phyloP scores from a whole-genome alignment of 35 echinoderm and acorn worm species.

The Strongylocentrotus purpuratus region DNA sequence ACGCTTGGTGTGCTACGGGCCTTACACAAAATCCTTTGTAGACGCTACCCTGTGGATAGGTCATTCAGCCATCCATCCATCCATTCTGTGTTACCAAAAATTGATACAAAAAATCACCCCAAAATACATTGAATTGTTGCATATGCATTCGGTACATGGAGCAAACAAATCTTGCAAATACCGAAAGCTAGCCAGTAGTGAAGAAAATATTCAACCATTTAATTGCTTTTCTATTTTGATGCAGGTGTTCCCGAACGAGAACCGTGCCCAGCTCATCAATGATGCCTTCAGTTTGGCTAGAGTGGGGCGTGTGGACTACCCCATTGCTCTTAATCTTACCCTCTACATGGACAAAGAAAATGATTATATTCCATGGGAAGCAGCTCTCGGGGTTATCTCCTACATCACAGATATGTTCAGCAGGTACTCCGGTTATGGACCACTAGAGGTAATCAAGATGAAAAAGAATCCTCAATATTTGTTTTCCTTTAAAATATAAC shows the following conservation, averaged over 20 bases:
- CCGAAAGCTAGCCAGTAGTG: too few species aligned
- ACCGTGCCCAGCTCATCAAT: slow-evolving; percentile 81
- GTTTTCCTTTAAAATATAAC: too few species aligned
- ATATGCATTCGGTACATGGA: too few species aligned
- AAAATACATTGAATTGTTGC: too few species aligned
- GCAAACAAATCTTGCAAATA: too few species aligned
- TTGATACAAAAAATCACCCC: too few species aligned
- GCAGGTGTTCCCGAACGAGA: slow-evolving; percentile 79
- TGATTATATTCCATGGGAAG: slow-evolving; percentile 93
- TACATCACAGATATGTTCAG: slow-evolving; percentile 99
- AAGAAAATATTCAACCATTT: too few species aligned
- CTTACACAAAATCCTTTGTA: too few species aligned
- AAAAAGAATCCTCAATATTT: background rate
- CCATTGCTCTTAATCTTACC: slow-evolving; percentile 74
- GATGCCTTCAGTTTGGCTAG: slow-evolving; percentile 91
- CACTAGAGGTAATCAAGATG: slow-evolving; percentile 76
- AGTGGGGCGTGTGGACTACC: slow-evolving; percentile 64
- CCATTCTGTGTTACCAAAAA: too few species aligned
- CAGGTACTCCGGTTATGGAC: slow-evolving; percentile 79
- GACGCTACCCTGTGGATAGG: too few species aligned
- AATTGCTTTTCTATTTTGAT: slow-evolving; percentile 33
- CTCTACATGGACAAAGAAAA: slow-evolving; percentile 71
- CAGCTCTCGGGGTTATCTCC: slow-evolving; percentile 62
- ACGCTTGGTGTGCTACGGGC: too few species aligned
- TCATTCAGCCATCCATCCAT: too few species aligned